phyloP scores from a whole-genome alignment of 64 coral and sea anemone genomes.

The Montipora sp. region DNA sequence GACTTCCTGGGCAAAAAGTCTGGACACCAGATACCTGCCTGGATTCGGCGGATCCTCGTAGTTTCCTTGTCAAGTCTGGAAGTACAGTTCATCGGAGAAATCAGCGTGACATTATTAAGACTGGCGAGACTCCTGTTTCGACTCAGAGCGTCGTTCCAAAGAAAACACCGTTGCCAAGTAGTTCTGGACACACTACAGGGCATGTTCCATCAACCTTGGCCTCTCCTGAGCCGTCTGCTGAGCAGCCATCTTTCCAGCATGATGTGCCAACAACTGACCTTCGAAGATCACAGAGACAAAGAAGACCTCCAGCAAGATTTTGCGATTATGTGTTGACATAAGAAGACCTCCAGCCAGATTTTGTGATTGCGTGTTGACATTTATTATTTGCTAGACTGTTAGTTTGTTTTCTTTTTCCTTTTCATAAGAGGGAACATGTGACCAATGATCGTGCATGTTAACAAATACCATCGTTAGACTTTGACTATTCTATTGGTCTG shows the following conservation, averaged over 20 bases:
- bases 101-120: constrained; percentile 23
- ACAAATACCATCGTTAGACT: neutral
- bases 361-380: neutral
- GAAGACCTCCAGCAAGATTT: constrained; percentile 1
- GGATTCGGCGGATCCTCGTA: constrained; percentile 11
- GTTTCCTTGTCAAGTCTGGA: constrained; percentile 9
- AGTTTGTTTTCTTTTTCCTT: neutral
- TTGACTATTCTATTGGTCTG: neutral
- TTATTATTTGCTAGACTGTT: too few species aligned
- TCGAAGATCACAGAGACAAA: constrained; percentile 3
- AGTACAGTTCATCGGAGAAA: constrained; percentile 17
- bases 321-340: neutral
- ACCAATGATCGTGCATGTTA: neutral
- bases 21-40: constrained; percentile 19
- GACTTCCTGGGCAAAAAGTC: constrained; percentile 3
- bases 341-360: neutral
- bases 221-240: constrained; percentile 1
- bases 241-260: neutral
- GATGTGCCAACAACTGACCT: neutral
- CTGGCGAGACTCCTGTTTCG: neutral
- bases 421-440: neutral
- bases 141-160: neutral
- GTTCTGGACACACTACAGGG: neutral
- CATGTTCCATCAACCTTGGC: neutral
- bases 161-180: neutral